Percentiles rank a stretch among this genome's conserved stretches.
phyloP scores from a whole-genome alignment of 2,888 invertebrate species.

The Orthosia cruda region DNA sequence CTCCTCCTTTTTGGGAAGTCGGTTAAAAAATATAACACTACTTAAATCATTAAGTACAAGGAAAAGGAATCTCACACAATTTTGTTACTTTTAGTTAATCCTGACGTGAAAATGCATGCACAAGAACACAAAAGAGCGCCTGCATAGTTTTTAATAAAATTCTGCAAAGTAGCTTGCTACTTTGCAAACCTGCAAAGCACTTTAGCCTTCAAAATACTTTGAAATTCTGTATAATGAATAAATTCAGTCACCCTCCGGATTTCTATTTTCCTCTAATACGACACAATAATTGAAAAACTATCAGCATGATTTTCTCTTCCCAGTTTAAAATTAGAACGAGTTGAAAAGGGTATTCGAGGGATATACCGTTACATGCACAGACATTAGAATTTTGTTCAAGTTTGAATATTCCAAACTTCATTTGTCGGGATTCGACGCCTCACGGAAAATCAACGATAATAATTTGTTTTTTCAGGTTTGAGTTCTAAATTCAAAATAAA shows the following conservation, averaged over 20 bases:
- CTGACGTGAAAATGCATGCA: conserved; percentile 9
- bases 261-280: background rate
- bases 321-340: conserved; percentile 19
- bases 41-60: background rate
- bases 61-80: background rate
- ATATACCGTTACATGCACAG: conserved; percentile 28
- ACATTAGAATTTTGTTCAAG: conserved; percentile 49
- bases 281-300: background rate
- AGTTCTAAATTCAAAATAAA: conserved; percentile 32
- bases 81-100: background rate
- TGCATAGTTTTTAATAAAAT: conserved; percentile 9
- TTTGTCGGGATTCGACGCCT: conserved; percentile 27
- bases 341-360: conserved; percentile 29
- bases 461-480: conserved; percentile 33
- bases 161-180: background rate
- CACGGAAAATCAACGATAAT: conserved; percentile 27
- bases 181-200: conserved; percentile 1
- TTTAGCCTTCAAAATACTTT: conserved; percentile 11
- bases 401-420: conserved; percentile 48
- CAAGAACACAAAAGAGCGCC: conserved; percentile 15
- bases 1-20: too few species aligned
- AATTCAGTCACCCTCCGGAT: background rate
- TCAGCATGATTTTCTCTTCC: conserved; percentile 8
- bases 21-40: background rate
- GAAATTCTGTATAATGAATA: conserved; percentile 21